Percentiles rank a stretch among this genome's conserved stretches.
Evolutionary conservation across 2,113 vertebrate genomes (phyloP).

Genomic region (Andinoacara biseriatus): DNA sequence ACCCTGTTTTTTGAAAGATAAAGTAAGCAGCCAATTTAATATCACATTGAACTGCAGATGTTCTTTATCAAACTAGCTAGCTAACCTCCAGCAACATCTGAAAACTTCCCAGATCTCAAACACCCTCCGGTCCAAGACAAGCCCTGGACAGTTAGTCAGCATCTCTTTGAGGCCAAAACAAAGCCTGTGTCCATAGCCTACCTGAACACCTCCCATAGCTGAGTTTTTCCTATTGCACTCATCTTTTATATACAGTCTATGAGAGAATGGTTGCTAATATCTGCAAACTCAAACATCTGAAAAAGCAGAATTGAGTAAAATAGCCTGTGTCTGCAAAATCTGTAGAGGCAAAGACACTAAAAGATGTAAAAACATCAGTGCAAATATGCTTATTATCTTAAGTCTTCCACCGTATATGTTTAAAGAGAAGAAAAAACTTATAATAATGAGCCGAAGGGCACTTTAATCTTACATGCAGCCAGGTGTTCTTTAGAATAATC

Average conservation of each 20-base stretch:
- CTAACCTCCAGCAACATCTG: background rate
- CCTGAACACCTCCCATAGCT: background rate
- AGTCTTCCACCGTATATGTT: background rate
- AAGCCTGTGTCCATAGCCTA: no score
- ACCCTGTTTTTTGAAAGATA: background rate
- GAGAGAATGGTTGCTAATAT: background rate
- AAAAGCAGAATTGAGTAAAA: background rate
- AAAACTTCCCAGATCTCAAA: background rate
- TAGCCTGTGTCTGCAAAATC: background rate
- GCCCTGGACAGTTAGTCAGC: no score
- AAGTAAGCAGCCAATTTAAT: background rate
- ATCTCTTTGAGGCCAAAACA: no score
- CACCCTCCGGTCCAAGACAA: background rate
- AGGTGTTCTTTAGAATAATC: conserved; percentile 40
- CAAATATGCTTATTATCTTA: conserved; percentile 38
- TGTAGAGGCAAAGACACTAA: background rate
- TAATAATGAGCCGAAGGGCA: background rate
- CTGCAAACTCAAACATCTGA: background rate
- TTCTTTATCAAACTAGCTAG: background rate
- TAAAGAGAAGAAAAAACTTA: conserved; percentile 29
- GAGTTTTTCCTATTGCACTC: background rate
- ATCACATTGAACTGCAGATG: background rate
- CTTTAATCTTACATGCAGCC: conserved; percentile 36
- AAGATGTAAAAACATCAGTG: conserved; percentile 8
- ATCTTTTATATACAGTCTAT: background rate